Base-by-base conservation (phyloP, 2,113 vertebrate species). In the Scopus umbretta region DNA sequence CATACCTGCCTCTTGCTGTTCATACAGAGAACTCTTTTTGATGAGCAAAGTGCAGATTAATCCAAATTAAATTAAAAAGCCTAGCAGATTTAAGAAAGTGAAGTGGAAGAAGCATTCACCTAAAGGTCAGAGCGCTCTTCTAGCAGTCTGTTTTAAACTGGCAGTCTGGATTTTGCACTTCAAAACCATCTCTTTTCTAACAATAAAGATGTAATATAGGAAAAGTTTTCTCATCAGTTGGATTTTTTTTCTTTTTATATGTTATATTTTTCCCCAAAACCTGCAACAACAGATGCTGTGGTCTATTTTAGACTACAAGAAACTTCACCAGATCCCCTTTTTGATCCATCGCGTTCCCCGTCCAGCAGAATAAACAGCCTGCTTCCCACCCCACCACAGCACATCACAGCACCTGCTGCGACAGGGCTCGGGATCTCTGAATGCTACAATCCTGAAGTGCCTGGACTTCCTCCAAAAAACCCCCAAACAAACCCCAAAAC, bases 341-440 rank as follows among this genome's bases (percentile, higher is more conserved):
- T 42, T 5, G 12, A 29, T 49, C 23, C 2, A 1, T 21, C 10
- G 3, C 0, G 1, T 32, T 73, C 30, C 80, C 42, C 15, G 25
- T 0, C 9, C 80, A 75, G 49, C 40, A 80, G 27, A 83, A 79
- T 0, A 3, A 53, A 32, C 7, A 65, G 45, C 25, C 49, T 7
- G 9, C 20, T 10, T 88, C 34, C 62, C 65, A 26, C 7, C 6
- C 10, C 16, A 15, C 4, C 16, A 47, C 5, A 0, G 11, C 80
- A 19, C 34, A 9, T 4, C 49, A 3, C 36, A 10, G 38, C 7
- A 0, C 66, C 21, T 12, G 53, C 70, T 17, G 47, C 1, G 1
- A 11, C 27, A 10, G 4, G 7, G 49, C 36, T 67, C n/a, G 6
- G 8, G 5, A 14, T 15, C 71, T 47, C 58, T 0, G 1, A 21